These are phyloP conservation scores for Acanthosepion pharaonis DNA, from an alignment of 2,888 invertebrate genomes.

Conservation along the genomic window DNA sequence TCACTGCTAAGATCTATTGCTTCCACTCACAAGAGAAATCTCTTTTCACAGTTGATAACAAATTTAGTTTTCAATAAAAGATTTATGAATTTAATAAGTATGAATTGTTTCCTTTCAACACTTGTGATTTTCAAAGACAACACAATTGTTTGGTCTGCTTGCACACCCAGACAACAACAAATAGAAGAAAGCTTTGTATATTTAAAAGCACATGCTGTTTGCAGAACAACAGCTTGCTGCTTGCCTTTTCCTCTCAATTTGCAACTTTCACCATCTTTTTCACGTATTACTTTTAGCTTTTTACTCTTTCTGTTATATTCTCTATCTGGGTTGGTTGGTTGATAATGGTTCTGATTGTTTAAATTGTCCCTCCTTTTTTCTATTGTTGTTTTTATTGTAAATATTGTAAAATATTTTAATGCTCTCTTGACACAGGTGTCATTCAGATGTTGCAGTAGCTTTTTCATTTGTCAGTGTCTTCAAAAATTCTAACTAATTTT, in stretches of 20 bases:
- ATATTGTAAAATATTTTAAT: neutral
- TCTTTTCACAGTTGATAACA: neutral
- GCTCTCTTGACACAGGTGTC: neutral
- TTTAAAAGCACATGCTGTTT: neutral
- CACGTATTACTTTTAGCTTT: neutral
- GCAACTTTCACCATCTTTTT: neutral
- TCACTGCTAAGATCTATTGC: slow-evolving; percentile 1
- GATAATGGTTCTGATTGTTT: neutral
- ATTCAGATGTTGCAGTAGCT: neutral
- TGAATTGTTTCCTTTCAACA: neutral
- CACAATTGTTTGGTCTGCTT: too few species aligned
- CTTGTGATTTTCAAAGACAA: neutral
- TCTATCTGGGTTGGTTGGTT: neutral
- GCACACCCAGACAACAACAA: neutral
- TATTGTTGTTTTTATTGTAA: neutral
- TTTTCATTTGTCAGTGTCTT: neutral
- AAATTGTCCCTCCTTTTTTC: neutral
- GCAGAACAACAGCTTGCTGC: neutral
- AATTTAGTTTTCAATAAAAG: slow-evolving; percentile 9
- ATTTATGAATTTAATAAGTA: slow-evolving; percentile 10
- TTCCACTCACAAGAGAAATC: neutral
- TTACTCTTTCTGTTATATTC: neutral
- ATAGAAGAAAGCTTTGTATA: neutral
- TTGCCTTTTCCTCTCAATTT: neutral
- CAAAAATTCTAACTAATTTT: neutral